Evolutionary conservation across 2,888 invertebrate species (phyloP).

Genomic region (Drosophila suboccidentalis): DNA sequence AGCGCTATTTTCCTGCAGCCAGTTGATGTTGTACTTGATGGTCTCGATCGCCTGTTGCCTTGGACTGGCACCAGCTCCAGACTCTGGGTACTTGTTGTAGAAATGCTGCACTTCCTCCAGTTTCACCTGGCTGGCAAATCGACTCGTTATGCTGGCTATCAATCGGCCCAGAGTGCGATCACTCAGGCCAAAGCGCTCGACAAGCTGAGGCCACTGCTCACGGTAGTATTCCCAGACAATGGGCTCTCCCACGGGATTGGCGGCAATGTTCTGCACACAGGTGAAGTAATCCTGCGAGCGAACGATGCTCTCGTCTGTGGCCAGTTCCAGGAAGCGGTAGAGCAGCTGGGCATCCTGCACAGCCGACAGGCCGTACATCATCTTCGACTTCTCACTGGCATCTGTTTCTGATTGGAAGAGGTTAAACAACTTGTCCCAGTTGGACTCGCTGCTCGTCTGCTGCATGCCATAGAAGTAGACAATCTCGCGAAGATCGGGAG

Average conservation of each 20-base stretch:
- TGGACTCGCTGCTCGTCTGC: slow-evolving; percentile 87
- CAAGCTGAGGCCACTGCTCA: slow-evolving; percentile 90
- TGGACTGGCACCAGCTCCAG: slow-evolving; percentile 92
- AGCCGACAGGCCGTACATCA: slow-evolving; percentile 90
- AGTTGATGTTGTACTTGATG: slow-evolving; percentile 92
- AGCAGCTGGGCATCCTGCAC: slow-evolving; percentile 89
- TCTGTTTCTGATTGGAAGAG: slow-evolving; percentile 90
- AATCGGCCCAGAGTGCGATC: slow-evolving; percentile 91
- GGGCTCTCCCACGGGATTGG: slow-evolving; percentile 90
- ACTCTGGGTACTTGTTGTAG: slow-evolving; percentile 91
- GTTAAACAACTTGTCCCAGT: slow-evolving; percentile 91
- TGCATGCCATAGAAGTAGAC: slow-evolving; percentile 91
- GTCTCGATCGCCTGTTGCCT: slow-evolving; percentile 92
- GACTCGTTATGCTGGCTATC: slow-evolving; percentile 89
- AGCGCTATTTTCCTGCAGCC: slow-evolving; percentile 88
- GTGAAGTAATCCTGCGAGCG: slow-evolving; percentile 93
- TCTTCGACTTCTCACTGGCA: slow-evolving; percentile 91
- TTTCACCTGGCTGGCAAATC: slow-evolving; percentile 89
- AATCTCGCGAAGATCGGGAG: slow-evolving; percentile 88
- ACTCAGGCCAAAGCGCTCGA: slow-evolving; percentile 91
- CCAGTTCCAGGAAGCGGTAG: slow-evolving; percentile 88
- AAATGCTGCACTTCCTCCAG: slow-evolving; percentile 91
- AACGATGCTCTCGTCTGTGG: slow-evolving; percentile 90
- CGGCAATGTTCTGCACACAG: slow-evolving; percentile 89
- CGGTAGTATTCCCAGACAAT: slow-evolving; percentile 94